These are phyloP conservation scores for Ailurus styani DNA, from an alignment of 2,113 vertebrate species.

Conservation along the genomic window DNA sequence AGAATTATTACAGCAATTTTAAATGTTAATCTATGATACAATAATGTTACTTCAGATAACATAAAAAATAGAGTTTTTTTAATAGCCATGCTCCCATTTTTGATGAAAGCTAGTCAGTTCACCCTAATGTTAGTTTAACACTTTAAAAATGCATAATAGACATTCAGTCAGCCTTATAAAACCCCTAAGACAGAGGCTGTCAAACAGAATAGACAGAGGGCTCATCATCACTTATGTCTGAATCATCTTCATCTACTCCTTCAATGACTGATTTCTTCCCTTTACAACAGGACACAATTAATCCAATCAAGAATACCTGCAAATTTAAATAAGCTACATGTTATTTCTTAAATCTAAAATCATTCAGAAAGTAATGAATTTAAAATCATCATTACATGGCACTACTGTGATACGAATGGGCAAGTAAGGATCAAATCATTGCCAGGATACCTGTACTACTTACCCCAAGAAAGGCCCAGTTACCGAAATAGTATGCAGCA, in stretches of 20 bases:
- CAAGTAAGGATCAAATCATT: background rate
- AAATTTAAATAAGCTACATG: slow-evolving; percentile 49
- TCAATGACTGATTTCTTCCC: slow-evolving; percentile 98
- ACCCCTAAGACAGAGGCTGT: slow-evolving; percentile 37
- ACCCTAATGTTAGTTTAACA: slow-evolving; percentile 42
- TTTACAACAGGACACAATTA: slow-evolving; percentile 95
- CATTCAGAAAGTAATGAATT: background rate
- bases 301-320: slow-evolving; percentile 93
- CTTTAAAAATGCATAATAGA: slow-evolving; percentile 45
- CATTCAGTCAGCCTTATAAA: slow-evolving; percentile 27
- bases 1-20: slow-evolving; percentile 67
- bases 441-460: slow-evolving; percentile 82
- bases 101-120: slow-evolving; percentile 71
- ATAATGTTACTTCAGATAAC: slow-evolving; percentile 64
- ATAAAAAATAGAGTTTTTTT: slow-evolving; percentile 70
- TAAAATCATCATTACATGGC: background rate
- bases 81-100: slow-evolving; percentile 65
- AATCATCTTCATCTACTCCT: slow-evolving; percentile 95
- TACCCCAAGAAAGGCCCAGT: slow-evolving; percentile 97
- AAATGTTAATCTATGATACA: slow-evolving; percentile 65
- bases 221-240: slow-evolving; percentile 95
- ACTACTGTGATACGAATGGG: background rate
- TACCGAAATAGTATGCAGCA: slow-evolving; percentile 97
- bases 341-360: slow-evolving; percentile 49
- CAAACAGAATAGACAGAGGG: slow-evolving; percentile 76